Evolutionary conservation across 2,888 invertebrate genomes (phyloP).

Genomic region (Polymixis lichenea): DNA sequence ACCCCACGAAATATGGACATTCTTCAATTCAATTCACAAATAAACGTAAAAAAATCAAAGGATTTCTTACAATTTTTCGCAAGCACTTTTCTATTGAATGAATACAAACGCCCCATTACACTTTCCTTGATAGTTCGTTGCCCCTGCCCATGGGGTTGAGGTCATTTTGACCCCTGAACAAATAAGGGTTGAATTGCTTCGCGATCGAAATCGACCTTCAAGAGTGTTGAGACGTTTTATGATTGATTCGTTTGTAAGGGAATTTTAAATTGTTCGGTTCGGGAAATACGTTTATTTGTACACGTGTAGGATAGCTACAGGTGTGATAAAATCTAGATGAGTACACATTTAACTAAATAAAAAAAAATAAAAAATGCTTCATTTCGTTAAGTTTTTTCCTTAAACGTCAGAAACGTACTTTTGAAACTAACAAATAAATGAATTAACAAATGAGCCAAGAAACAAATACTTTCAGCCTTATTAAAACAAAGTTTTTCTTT

Average conservation of each 20-base stretch:
- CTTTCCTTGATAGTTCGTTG: constrained; percentile 35
- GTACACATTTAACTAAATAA: too few species aligned
- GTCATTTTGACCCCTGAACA: constrained; percentile 40
- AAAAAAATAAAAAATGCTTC: not conserved
- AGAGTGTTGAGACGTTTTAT: constrained; percentile 9
- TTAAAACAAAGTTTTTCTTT: too few species aligned
- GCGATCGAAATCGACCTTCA: constrained; percentile 15
- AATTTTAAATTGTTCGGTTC: not conserved
- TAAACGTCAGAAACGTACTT: not conserved
- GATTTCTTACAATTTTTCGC: not conserved
- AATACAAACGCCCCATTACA: constrained; percentile 20
- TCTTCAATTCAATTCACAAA: not conserved
- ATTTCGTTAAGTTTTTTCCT: not conserved
- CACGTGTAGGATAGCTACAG: not conserved
- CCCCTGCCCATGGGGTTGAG: constrained; percentile 30
- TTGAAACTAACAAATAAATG: not conserved
- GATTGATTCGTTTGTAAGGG: constrained; percentile 15
- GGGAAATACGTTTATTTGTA: not conserved
- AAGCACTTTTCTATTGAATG: constrained; percentile 18
- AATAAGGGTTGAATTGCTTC: constrained; percentile 50
- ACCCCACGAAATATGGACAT: not conserved
- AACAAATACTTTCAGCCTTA: not conserved
- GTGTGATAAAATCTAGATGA: not conserved
- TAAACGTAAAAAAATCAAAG: not conserved
- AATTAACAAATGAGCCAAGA: not conserved